These are phyloP conservation scores for Drosophila suboccidentalis DNA, from an alignment of 2,888 invertebrate species.

Conservation along the genomic window DNA sequence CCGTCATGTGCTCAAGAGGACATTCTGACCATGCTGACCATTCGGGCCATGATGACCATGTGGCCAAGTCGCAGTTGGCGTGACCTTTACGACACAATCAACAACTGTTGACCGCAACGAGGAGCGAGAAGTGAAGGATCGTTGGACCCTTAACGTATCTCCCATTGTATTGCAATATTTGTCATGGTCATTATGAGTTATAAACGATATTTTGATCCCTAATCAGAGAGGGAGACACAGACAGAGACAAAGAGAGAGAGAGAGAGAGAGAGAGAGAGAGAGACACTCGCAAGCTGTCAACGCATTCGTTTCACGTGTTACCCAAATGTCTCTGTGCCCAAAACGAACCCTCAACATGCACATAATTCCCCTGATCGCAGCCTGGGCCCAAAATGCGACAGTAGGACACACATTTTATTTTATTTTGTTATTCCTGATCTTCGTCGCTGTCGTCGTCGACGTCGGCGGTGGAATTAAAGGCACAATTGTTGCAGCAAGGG, in stretches of 20 bases:
- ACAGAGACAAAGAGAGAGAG: not conserved
- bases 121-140: not conserved
- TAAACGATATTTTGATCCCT: conserved; percentile 79
- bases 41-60: conserved; percentile 21
- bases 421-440: conserved; percentile 18
- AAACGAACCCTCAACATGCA: not conserved
- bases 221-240: conserved; percentile 49
- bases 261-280: not conserved
- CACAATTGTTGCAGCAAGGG: conserved; percentile 75
- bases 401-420: conserved; percentile 60
- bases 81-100: conserved; percentile 55
- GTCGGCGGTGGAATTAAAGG: conserved; percentile 74
- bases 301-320: conserved; percentile 77
- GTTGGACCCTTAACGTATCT: not conserved
- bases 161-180: conserved; percentile 62
- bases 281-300: conserved; percentile 71
- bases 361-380: not conserved
- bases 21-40: conserved; percentile 34
- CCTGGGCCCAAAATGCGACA: conserved; percentile 32
- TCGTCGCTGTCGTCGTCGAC: conserved; percentile 46
- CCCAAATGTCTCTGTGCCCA: conserved; percentile 62
- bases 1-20: conserved; percentile 53
- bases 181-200: conserved; percentile 77
- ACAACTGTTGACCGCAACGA: conserved; percentile 61
- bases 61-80: conserved; percentile 52